Evolutionary conservation across 2,797 vertebrate species (phyloP), one percentile per base, ranked within the genome.

Genomic region (Eleutherodactylus coqui): DNA sequence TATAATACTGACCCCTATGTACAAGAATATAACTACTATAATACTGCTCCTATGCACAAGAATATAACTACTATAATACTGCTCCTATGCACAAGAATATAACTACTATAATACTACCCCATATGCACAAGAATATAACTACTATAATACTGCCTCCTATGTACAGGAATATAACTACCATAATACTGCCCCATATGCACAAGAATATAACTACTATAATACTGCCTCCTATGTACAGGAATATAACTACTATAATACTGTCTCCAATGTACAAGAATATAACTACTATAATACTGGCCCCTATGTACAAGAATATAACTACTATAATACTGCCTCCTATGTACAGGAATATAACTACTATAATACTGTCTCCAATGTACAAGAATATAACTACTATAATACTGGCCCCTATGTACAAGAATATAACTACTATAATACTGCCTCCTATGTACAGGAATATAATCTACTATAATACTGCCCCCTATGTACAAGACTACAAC

Each of bases 141-240:
- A 62, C 60, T 62, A 62, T 62, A 62, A 62, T 62, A 62, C 60
- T 62, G 27, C 60, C 2, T n/a, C 60, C 60, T 62, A 62, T 62
- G 16, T 62, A 62, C 60, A 62, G 32, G 60, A 58, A 58, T 58
- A 60, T 60, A 60, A 60, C 58, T 60, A 60, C 58, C 29, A 60
- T 60, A 60, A 60, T 60, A 60, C 58, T 60, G n/a, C 58, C 14
- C 58, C 58, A n/a, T 60, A 60, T 60, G 14, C 29, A 60, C 58
- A 60, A 60, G 58, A 60, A 60, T 60, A 60, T 60, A 60, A 60
- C 58, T 60, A 60, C 58, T 60, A 60, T 60, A 60, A 60, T 60
- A 60, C 58, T 60, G 58, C 58, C 55, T 13, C 45, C 45, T 47
- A 47, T 47, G 14, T 47, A 47, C 45, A 47, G 14, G 6, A 47